A percentile compares a stretch with the other conserved stretches of the same genome.
phyloP scores from a whole-genome alignment of 2,888 invertebrate genomes.

The Metellina segmentata region DNA sequence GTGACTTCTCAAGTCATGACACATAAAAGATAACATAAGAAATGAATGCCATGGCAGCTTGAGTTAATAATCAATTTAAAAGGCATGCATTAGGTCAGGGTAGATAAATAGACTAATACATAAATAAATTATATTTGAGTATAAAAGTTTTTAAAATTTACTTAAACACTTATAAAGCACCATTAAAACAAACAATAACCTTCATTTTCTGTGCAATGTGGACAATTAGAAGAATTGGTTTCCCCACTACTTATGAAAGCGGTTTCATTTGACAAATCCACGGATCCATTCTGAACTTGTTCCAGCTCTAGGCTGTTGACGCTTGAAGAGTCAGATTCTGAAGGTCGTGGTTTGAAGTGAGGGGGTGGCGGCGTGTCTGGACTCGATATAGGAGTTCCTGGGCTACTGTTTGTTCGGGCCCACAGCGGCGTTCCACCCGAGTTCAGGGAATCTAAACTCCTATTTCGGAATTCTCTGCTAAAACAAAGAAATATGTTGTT shows the following conservation, averaged over 20 bases:
- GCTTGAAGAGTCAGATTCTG: slow-evolving; percentile 92
- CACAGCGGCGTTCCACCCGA: slow-evolving; percentile 77
- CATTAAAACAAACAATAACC: slow-evolving; percentile 16
- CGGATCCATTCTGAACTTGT: slow-evolving; percentile 78
- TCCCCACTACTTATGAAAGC: slow-evolving; percentile 47
- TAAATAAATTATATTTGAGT: too few relatives aligned
- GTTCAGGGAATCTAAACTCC: slow-evolving; percentile 70
- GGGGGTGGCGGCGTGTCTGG: slow-evolving; percentile 76
- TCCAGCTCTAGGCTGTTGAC: slow-evolving; percentile 95
- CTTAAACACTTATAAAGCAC: too few relatives aligned
- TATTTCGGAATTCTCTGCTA: slow-evolving; percentile 70
- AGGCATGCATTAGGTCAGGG: too few relatives aligned
- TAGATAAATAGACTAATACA: too few relatives aligned
- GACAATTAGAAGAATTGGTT: slow-evolving; percentile 55
- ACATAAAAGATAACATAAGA: too few relatives aligned
- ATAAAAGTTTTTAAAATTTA: too few relatives aligned
- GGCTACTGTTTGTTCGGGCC: slow-evolving; percentile 70
- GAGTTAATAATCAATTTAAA: too few relatives aligned
- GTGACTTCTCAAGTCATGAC: too few relatives aligned
- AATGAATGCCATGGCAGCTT: too few relatives aligned
- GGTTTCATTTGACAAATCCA: slow-evolving; percentile 41
- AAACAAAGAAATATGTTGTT: background rate
- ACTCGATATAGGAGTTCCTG: slow-evolving; percentile 75
- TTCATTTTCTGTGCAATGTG: slow-evolving; percentile 65
- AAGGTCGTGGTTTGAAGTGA: slow-evolving; percentile 83